These are phyloP conservation scores for Theonella swinhoei DNA, from an alignment of 37 sponge, comb jelly and placozoan species.

Conservation along the genomic window DNA sequence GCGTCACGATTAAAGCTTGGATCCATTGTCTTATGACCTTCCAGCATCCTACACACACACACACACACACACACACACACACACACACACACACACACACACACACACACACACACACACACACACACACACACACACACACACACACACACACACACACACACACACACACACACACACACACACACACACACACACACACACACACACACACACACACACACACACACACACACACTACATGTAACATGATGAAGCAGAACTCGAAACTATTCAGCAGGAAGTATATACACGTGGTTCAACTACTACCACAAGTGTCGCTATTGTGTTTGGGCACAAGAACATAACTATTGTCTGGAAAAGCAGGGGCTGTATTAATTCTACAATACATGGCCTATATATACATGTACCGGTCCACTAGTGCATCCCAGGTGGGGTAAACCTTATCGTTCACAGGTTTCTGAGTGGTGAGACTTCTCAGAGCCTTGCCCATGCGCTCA, in stretches of 20 bases:
- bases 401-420: conserved; percentile 40
- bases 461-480: conserved; percentile 4
- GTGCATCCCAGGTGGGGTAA: conserved; percentile 57
- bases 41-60: conserved; percentile 5
- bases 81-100: neutral
- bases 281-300: no score
- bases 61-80: neutral
- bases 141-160: no score
- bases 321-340: no score
- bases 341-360: neutral
- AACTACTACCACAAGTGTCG: no score
- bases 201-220: no score
- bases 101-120: no score
- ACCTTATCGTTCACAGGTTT: conserved; percentile 15
- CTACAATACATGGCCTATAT: neutral
- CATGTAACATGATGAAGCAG: no score
- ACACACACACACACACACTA: no score
- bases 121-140: no score
- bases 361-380: neutral
- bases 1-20: conserved; percentile 27
- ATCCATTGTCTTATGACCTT: conserved; percentile 35
- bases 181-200: no score
- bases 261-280: no score
- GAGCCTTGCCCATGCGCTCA: conserved; percentile 26
- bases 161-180: no score